These are phyloP conservation scores for Oryzias javanicus DNA, from an alignment of 2,113 vertebrate species.

Conservation along the genomic window DNA sequence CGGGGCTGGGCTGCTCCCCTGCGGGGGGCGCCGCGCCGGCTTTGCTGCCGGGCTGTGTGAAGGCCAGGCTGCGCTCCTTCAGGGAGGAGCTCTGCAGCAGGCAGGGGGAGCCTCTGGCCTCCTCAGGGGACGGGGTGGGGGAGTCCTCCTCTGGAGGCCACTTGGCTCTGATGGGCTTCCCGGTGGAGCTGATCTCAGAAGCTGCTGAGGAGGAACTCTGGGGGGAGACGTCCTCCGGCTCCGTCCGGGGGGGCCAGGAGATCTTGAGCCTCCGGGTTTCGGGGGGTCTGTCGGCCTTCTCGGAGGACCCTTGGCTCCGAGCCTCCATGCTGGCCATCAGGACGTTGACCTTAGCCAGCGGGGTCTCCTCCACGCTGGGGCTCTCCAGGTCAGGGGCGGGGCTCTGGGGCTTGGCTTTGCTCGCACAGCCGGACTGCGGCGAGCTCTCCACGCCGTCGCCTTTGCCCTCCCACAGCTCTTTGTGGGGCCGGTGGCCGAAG, in stretches of 20 bases:
- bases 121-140: conserved; percentile 39
- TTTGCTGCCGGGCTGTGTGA: conserved; percentile 50
- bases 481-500: conserved; percentile 94
- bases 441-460: conserved; percentile 71
- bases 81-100: conserved; percentile 82
- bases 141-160: conserved; percentile 92
- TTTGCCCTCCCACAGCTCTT: conserved; percentile 89
- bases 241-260: conserved; percentile 87
- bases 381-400: conserved; percentile 65
- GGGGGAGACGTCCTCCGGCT: conserved; percentile 16
- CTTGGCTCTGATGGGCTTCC: conserved; percentile 80
- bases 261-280: conserved; percentile 90
- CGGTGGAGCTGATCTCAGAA: conserved; percentile 73
- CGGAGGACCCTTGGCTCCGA: conserved; percentile 65
- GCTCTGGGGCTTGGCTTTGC: conserved; percentile 4
- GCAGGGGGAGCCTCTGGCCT: conserved; percentile 77
- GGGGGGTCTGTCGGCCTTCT: conserved; percentile 78
- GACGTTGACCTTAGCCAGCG: conserved; percentile 89
- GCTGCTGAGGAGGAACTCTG: conserved; percentile 42
- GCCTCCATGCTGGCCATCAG: conserved; percentile 91
- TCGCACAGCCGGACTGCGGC: conserved; percentile 8
- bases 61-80: conserved; percentile 87
- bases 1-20: conserved; percentile 17
- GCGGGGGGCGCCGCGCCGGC: conserved; percentile 23
- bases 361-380: conserved; percentile 89